These are phyloP conservation scores for Tortrix viridana DNA, from an alignment of 2,888 invertebrate genomes.

Conservation along the genomic window DNA sequence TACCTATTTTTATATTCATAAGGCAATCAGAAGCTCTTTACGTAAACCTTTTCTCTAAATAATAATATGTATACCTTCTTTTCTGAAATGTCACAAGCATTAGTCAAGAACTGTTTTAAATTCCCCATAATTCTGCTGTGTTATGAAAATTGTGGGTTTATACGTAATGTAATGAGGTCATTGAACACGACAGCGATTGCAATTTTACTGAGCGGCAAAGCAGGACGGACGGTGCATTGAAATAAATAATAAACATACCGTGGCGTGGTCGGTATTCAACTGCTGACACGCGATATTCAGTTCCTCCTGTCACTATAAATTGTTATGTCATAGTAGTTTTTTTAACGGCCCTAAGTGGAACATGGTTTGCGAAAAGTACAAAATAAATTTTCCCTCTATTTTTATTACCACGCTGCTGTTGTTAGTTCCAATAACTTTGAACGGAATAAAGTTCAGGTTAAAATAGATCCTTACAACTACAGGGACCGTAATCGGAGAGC, in stretches of 20 bases:
- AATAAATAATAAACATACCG: conserved; percentile 48
- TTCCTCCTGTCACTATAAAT: conserved; percentile 22
- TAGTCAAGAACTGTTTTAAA: conserved; percentile 9
- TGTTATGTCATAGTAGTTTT: conserved; percentile 21
- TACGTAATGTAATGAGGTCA: conserved; percentile 58
- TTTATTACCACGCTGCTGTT: no score
- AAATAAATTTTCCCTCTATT: no score
- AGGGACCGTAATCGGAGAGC: background rate
- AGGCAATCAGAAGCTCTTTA: no score
- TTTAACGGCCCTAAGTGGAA: conserved; percentile 2
- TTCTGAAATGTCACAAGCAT: background rate
- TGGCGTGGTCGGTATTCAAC: conserved; percentile 16
- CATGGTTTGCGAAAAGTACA: no score
- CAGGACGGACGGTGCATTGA: conserved; percentile 57
- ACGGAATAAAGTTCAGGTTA: no score
- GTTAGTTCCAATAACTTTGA: no score
- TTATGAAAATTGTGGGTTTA: conserved; percentile 33
- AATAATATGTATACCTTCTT: background rate
- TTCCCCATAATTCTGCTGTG: conserved; percentile 7
- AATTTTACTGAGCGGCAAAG: conserved; percentile 55
- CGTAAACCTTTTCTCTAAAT: background rate
- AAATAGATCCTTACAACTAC: no score
- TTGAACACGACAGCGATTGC: conserved; percentile 49
- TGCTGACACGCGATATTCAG: conserved; percentile 20
- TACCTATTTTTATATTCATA: background rate